These are phyloP conservation scores for Brachystomella parvula DNA, from an alignment of 1,140 invertebrate genomes.

Conservation along the genomic window DNA sequence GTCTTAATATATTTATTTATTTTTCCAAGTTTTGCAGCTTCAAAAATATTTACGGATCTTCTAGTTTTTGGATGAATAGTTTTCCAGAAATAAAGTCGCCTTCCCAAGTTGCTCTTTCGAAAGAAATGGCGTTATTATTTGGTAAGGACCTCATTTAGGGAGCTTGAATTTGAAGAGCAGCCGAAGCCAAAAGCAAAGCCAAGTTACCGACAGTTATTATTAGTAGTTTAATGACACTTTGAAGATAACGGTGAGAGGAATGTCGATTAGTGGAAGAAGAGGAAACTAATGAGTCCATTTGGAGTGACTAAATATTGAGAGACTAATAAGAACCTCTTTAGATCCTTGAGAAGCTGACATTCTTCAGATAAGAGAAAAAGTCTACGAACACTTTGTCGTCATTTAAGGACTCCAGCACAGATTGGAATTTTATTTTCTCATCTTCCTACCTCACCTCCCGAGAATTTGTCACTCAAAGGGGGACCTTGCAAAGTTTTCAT, in stretches of 20 bases:
- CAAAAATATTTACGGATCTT: no score
- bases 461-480: constrained; percentile 6
- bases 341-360: background rate
- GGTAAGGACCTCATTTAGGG: no score
- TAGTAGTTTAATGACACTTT: constrained; percentile 8
- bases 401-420: background rate
- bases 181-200: no score
- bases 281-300: constrained; percentile 7
- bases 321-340: constrained; percentile 6
- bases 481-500: background rate
- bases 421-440: background rate
- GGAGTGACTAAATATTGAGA: constrained; percentile 4
- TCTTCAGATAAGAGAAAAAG: background rate
- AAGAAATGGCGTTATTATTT: no score
- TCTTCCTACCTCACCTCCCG: background rate
- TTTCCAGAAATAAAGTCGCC: no score
- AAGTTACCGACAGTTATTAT: no score
- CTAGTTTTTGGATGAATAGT: no score
- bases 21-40: no score
- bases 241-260: constrained; percentile 6
- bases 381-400: background rate
- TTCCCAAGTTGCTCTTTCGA: no score
- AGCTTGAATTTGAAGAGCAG: no score
- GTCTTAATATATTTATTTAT: no score
- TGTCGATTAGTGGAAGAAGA: constrained; percentile 11